Evolutionary conservation across 2,888 invertebrate species (phyloP), one percentile per base, ranked within the genome.

Genomic region (Ypsolopha sequella): DNA sequence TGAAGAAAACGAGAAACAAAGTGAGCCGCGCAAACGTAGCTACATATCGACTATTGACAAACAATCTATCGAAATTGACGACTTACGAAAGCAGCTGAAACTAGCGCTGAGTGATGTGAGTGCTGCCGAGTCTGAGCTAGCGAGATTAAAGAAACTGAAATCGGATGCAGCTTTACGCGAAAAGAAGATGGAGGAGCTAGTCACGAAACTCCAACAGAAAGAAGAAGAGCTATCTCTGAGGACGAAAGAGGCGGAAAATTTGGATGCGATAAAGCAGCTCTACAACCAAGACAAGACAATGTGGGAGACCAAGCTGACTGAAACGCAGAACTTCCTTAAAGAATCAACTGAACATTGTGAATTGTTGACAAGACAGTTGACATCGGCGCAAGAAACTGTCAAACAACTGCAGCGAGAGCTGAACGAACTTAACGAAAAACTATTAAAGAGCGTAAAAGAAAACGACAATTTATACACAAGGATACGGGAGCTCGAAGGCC

Each of bases 181-280:
- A 66, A 90, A 91, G 61, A 90, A 92, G 68, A 91, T 95, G 82
- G 93, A 95, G 59, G 94, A 95, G 61, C 78, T 95, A 56, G 88
- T 95, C 43, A 88, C 88, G 44, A 89, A 91, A n/a, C 80, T 95
- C 53, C 92, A 95, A 66, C 90, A 91, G 63, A 93, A 92, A 55
- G 94, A 95, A 68, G 91, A 92, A 59, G 93, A 95, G 74, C 74
- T 93, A 51, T 91, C 90, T 55, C 84, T 91, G 57, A 88, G 92
- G 66, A 90, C 92, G 36, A 89, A 90, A 65, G 93, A 93, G 71
- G 86, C 91, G 52, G 92, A 93, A 67, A 90, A 88, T 58, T 70
- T 90, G 55, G 89, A 90, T 58, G 80, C 89, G 38, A 82, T 90
- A 55, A 90, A 89, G 64, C 88, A 89, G 59, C 72, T 90, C 58